Conservation (phyloP, 2,797 vertebrate species). For the Coregonus suidteri region DNA sequence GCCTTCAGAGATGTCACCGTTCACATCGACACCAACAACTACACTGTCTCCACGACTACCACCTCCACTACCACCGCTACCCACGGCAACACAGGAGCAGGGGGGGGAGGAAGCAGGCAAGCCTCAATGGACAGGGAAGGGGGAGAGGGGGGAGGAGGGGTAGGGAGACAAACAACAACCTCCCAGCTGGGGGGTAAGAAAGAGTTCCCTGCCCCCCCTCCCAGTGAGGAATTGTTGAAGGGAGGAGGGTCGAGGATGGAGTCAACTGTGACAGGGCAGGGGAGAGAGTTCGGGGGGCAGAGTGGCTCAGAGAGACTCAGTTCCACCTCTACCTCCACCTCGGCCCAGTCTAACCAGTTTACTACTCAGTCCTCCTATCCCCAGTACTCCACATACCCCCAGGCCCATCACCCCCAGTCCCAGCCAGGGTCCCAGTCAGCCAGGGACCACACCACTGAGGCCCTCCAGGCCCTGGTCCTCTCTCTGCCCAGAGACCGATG, state of each 20-base stretch:
- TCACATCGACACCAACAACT: conserved; percentile 96
- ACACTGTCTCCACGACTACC: conserved; percentile 90
- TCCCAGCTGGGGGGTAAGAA: conserved; percentile 46
- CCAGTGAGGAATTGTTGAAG: conserved; percentile 75
- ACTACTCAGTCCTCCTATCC: conserved; percentile 73
- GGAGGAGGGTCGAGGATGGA: conserved; percentile 65
- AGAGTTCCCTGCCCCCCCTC: conserved; percentile 75
- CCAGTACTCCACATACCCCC: conserved; percentile 43
- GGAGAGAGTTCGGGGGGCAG: conserved; percentile 62
- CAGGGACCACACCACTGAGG: conserved; percentile 80
- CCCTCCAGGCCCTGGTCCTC: conserved; percentile 93
- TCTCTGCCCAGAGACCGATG: conserved; percentile 94
- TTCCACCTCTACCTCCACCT: conserved; percentile 89
- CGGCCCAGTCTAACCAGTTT: conserved; percentile 77
- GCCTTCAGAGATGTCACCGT: conserved; percentile 97
- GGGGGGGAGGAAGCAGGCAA: conserved; percentile 68
- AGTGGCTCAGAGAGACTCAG: conserved; percentile 83
- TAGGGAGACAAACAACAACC: conserved; percentile 31
- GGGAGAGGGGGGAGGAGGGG: conserved; percentile 45
- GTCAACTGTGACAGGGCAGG: conserved; percentile 58
- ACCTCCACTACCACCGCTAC: conserved; percentile 86
- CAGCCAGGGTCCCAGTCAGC: conserved; percentile 74
- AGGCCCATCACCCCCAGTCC: conserved; percentile 39
- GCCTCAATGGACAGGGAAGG: conserved; percentile 55
- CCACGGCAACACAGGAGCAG: conserved; percentile 78